These are phyloP conservation scores for Frankliniella fusca DNA, from an alignment of 2,888 invertebrate species.

Conservation along the genomic window DNA sequence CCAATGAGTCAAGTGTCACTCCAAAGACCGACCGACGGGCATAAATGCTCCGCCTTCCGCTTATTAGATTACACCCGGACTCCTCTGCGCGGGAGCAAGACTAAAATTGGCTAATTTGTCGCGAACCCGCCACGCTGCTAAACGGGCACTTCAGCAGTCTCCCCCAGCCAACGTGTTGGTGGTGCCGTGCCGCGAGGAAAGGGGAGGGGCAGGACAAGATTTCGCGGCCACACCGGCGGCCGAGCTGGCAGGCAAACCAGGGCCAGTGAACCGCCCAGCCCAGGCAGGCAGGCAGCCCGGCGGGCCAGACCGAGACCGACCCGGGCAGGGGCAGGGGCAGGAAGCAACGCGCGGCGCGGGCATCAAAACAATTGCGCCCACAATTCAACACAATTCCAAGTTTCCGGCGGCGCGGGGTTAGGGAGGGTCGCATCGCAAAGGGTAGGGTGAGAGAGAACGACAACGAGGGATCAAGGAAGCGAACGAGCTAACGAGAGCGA, in stretches of 20 bases:
- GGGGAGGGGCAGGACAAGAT: background rate
- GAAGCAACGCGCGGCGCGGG: background rate
- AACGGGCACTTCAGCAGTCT: background rate
- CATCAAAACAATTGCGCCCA: conserved; percentile 24
- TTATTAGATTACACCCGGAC: too few species aligned
- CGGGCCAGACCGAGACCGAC: too few species aligned
- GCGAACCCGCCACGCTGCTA: background rate
- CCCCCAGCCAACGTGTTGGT: background rate
- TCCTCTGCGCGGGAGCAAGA: background rate
- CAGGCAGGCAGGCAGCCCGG: background rate
- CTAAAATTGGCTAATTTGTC: background rate
- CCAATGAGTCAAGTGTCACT: too few species aligned
- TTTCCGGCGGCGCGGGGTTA: background rate
- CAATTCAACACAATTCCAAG: conserved; percentile 19
- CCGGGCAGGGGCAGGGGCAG: conserved; percentile 7
- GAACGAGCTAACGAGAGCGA: too few species aligned
- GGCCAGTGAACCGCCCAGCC: background rate
- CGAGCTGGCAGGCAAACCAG: too few species aligned
- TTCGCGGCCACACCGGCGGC: too few species aligned
- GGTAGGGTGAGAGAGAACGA: too few species aligned
- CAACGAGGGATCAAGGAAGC: too few species aligned
- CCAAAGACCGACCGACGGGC: too few species aligned
- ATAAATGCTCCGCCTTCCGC: too few species aligned
- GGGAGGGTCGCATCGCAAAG: background rate
- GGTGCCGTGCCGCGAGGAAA: background rate